Evolutionary conservation across 2,113 vertebrate genomes (phyloP).

Genomic region (Malaclemys terrapin): DNA sequence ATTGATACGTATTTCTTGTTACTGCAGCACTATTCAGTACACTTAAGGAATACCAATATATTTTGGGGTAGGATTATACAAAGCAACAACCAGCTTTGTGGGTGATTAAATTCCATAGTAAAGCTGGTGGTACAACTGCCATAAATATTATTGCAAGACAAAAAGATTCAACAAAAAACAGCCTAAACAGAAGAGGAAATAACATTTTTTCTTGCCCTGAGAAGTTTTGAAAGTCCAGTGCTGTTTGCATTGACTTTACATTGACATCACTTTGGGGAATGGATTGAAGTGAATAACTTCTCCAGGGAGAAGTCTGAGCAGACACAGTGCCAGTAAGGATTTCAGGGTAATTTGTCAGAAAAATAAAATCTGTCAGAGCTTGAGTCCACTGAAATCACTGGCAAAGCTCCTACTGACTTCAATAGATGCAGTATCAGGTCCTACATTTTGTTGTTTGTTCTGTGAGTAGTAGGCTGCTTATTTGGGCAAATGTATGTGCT

Average conservation of each 20-base stretch:
- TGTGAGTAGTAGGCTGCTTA: not conserved
- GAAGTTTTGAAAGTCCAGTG: not conserved
- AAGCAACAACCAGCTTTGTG: not conserved
- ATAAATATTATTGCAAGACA: not conserved
- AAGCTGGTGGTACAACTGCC: not conserved
- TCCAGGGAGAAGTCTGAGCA: not conserved
- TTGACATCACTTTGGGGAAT: not conserved
- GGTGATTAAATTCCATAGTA: not conserved
- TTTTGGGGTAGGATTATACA: not conserved
- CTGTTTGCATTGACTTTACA: constrained; percentile 12
- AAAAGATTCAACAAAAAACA: not conserved
- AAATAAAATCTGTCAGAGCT: constrained; percentile 9
- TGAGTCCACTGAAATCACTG: constrained; percentile 22
- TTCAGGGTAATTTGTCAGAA: constrained; percentile 14
- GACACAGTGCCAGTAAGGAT: not conserved
- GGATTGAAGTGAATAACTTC: not conserved
- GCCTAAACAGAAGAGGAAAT: not conserved
- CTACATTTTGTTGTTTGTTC: not conserved
- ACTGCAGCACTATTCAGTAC: not conserved
- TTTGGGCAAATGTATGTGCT: not conserved
- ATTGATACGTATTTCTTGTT: not conserved
- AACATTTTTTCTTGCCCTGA: not conserved
- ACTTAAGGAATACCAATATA: not conserved
- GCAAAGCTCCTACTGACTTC: constrained; percentile 33
- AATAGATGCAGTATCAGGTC: not conserved